Conservation (phyloP, 2,113 vertebrate genomes). For the Cisticola juncidis region DNA sequence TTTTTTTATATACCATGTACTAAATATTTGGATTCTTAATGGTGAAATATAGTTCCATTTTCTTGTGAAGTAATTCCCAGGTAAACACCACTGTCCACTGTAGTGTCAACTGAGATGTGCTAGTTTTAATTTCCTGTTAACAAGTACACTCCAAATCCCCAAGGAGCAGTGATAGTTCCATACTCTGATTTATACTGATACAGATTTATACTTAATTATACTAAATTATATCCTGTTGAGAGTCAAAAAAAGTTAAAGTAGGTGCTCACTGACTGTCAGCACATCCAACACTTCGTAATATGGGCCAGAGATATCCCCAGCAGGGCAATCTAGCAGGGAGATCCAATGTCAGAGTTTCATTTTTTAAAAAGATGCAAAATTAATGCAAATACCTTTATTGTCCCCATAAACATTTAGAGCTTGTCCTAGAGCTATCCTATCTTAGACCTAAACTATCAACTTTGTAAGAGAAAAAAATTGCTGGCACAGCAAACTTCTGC, state of each 20-base stretch:
- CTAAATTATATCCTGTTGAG: not conserved
- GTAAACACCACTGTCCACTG: not conserved
- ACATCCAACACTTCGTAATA: not conserved
- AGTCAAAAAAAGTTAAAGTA: not conserved
- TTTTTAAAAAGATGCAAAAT: not conserved
- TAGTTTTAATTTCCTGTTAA: constrained; percentile 7
- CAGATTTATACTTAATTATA: not conserved
- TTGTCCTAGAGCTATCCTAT: not conserved
- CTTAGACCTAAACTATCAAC: not conserved
- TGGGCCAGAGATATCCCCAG: not conserved
- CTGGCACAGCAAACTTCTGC: not conserved
- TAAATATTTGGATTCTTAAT: not conserved
- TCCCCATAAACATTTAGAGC: not conserved
- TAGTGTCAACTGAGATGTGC: not conserved
- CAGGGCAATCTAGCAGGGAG: not conserved
- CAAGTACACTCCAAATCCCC: not conserved
- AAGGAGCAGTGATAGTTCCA: not conserved
- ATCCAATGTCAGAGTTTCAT: not conserved
- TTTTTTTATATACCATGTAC: not conserved
- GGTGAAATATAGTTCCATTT: not conserved
- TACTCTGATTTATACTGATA: not conserved
- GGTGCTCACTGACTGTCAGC: not conserved
- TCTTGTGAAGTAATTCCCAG: not conserved
- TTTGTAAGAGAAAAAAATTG: not conserved
- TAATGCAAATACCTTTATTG: not conserved